phyloP scores from a whole-genome alignment of 2,113 vertebrate species.

The Mobula hypostoma region DNA sequence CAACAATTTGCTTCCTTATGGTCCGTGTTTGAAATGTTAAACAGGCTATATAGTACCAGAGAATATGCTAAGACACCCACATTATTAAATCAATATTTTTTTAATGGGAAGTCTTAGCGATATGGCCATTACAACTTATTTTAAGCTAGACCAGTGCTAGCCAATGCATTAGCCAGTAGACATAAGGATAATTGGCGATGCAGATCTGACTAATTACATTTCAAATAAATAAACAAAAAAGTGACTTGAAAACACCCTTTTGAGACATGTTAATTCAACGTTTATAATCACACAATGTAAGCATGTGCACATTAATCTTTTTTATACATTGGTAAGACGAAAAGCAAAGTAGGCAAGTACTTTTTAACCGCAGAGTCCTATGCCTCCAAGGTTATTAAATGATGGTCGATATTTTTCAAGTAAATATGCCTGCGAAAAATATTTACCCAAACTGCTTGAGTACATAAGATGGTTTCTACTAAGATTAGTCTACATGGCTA shows the following conservation, averaged over 20 bases:
- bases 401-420: constrained; percentile 7
- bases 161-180: neutral
- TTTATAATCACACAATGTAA: neutral
- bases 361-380: neutral
- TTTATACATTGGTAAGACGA: neutral
- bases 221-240: neutral
- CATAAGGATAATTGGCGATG: neutral
- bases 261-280: neutral
- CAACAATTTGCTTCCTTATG: constrained; percentile 5
- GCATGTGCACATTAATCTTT: neutral
- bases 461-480: neutral
- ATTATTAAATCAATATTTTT: neutral
- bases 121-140: neutral
- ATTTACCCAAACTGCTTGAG: neutral
- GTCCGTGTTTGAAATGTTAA: neutral
- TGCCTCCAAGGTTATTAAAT: neutral
- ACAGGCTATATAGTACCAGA: neutral
- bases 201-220: neutral
- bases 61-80: neutral
- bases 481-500: neutral
- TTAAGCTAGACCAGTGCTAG: neutral
- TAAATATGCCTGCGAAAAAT: neutral
- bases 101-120: neutral
- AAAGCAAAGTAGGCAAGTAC: neutral
- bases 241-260: neutral